phyloP scores from a whole-genome alignment of 2,797 vertebrate genomes.

The Pseudochaenichthys georgianus region DNA sequence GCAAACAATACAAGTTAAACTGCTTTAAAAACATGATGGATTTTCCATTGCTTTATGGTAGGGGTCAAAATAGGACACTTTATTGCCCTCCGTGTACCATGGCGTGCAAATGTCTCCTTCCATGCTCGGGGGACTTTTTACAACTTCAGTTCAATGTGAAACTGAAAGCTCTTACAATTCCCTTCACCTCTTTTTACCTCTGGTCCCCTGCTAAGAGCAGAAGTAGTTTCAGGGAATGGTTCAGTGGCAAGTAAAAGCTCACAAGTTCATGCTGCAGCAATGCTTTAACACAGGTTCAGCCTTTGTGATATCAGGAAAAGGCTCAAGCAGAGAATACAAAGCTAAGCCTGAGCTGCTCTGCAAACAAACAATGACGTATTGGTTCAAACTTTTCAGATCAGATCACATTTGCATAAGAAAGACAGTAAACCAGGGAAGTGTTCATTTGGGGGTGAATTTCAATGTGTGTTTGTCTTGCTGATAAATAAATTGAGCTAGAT shows the following conservation, averaged over 20 bases:
- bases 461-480: constrained; percentile 43
- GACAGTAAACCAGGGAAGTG: background rate
- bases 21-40: constrained; percentile 25
- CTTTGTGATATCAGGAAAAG: constrained; percentile 48
- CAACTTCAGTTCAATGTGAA: constrained; percentile 58
- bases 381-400: constrained; percentile 35
- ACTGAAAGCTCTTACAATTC: constrained; percentile 64
- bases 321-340: constrained; percentile 50
- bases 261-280: constrained; percentile 41
- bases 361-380: constrained; percentile 53
- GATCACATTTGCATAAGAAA: constrained; percentile 50
- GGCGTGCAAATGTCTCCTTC: constrained; percentile 49
- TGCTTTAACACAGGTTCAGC: constrained; percentile 45
- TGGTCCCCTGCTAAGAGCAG: constrained; percentile 56
- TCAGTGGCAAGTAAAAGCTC: constrained; percentile 64
- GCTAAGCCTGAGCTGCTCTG: constrained; percentile 45
- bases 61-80: constrained; percentile 41
- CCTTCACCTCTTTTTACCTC: constrained; percentile 55
- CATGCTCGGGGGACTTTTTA: constrained; percentile 52
- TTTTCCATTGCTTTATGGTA: constrained; percentile 28
- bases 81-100: constrained; percentile 23
- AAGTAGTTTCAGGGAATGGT: constrained; percentile 55
- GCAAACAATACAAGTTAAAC: constrained; percentile 20
- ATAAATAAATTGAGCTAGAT: constrained; percentile 34
- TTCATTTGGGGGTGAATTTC: constrained; percentile 33